Evolutionary conservation across 2,113 vertebrate species (phyloP).

Genomic region (Nesogale talazaci): DNA sequence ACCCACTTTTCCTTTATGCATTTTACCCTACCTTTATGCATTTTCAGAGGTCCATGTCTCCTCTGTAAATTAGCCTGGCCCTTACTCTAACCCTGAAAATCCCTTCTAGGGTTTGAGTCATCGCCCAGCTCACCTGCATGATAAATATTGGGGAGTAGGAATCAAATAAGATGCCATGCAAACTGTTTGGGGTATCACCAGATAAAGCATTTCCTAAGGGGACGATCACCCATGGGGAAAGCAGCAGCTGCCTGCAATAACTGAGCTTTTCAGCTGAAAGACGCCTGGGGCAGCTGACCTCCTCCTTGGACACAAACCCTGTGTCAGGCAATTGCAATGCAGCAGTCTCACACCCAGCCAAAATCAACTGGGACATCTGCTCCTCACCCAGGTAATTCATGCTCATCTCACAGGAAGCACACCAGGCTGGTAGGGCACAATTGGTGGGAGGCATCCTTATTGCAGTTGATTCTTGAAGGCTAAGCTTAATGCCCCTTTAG

Average conservation of each 20-base stretch:
- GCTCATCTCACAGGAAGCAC: background rate
- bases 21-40: conserved; percentile 29
- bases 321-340: background rate
- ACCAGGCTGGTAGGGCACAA: background rate
- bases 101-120: conserved; percentile 27
- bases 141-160: conserved; percentile 58
- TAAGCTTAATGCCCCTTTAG: background rate
- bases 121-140: background rate
- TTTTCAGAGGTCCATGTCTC: background rate
- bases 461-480: background rate
- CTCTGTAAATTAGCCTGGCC: background rate
- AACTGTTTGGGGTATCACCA: conserved; percentile 56
- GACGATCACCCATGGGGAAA: conserved; percentile 9
- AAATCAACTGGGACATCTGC: accelerated
- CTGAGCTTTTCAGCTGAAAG: conserved; percentile 30
- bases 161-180: background rate
- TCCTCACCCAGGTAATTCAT: background rate
- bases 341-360: background rate
- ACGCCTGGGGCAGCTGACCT: conserved; percentile 8
- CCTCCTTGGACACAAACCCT: background rate
- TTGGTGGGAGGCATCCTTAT: background rate
- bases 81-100: background rate
- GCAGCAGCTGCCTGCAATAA: background rate
- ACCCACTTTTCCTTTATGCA: conserved; percentile 1
- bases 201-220: conserved; percentile 55